Evolutionary conservation across 2,113 vertebrate species (phyloP).

Genomic region (Plestiodon gilberti): DNA sequence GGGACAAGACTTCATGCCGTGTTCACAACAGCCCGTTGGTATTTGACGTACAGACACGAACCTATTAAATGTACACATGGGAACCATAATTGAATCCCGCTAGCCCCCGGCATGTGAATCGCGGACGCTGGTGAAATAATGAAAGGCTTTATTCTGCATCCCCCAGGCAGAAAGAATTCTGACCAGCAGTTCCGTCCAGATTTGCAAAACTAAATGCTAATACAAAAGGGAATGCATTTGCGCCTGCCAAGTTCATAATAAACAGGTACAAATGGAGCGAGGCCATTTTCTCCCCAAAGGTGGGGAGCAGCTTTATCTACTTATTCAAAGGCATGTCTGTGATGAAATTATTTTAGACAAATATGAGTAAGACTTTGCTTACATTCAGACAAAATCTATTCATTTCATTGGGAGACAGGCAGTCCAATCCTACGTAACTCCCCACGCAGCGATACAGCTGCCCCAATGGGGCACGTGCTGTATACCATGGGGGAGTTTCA

Average conservation of each 20-base stretch:
- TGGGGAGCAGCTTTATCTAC: neutral
- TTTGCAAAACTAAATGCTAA: neutral
- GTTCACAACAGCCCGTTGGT: neutral
- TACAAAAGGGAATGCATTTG: constrained; percentile 9
- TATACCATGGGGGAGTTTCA: no score
- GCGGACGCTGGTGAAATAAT: constrained; percentile 27
- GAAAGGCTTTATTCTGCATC: constrained; percentile 4
- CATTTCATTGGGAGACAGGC: neutral
- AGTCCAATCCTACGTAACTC: no score
- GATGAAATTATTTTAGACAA: no score
- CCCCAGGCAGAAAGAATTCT: constrained; percentile 34
- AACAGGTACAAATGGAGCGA: neutral
- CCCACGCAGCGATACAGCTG: no score
- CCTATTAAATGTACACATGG: neutral
- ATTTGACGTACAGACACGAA: neutral
- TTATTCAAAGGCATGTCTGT: neutral
- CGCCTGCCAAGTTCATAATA: neutral
- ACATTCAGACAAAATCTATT: neutral
- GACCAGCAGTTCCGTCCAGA: neutral
- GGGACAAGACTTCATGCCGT: neutral
- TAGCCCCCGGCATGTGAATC: neutral
- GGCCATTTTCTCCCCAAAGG: fast-evolving
- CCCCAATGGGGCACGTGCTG: no score
- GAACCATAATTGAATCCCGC: neutral
- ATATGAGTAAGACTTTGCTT: no score